Evolutionary conservation across 2,113 vertebrate genomes (phyloP), one percentile per base, ranked within the genome.

Genomic region (Athene cunicularia): DNA sequence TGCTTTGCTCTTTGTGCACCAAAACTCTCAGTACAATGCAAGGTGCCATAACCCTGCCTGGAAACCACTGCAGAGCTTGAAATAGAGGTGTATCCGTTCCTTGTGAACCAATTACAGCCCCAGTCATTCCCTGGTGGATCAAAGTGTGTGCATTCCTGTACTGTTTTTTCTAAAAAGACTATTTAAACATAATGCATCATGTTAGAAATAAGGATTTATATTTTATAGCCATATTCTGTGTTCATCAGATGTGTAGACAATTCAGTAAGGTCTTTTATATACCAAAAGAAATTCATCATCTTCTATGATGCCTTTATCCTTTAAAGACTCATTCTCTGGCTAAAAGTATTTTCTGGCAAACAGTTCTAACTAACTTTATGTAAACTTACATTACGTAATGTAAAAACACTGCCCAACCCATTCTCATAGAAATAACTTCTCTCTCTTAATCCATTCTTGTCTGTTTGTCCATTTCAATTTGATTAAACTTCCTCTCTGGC

Each of bases 401-500:
- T 49, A n/a, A 30, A 76, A 72, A 11, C 71, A 58, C 53, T 80
- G 14, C n/a, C 45, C 32, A 52, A 6, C 27, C 19, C 23, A 9
- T 23, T 43, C n/a, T 32, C 37, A 37, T 3, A 26, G 63, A 49
- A 71, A 59, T 91, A 86, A 37, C 75, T 93, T 84, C 35, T 85
- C 47, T 50, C 23, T 71, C 56, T 92, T 77, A 35, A 56, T 88
- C 79, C 68, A 39, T 84, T 76, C 64, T 86, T 88, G 67, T 30
- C 88, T 90, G 8, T 80, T 81, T 92, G 77, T 79, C 67, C 73
- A 63, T 64, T 91, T 87, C 52, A n/a, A 71, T 88, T 91, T 75
- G 88, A 86, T 92, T 89, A 70, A 92, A 76, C 74, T 91, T 86
- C 63, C 50, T 90, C 74, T 93, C 72, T 60, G 33, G 23, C 85